Evolutionary conservation across 2,797 vertebrate genomes (phyloP), one percentile per base, ranked within the genome.

Genomic region (Orientallactaga sibirica): DNA sequence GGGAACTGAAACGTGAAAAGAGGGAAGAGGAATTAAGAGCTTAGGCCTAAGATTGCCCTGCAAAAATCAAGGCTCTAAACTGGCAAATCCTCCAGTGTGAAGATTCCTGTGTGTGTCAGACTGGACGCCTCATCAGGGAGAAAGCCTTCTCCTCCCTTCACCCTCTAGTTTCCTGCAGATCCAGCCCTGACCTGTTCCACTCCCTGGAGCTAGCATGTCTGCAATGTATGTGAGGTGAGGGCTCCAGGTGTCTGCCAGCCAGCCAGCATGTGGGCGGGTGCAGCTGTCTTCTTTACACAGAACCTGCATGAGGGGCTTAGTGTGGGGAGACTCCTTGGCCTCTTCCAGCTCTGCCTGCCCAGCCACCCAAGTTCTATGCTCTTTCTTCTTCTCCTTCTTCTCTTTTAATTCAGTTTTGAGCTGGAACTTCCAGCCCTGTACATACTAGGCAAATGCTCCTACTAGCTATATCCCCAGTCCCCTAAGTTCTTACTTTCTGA

Each of bases 161-260:
- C 16, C 19, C 41, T 58, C 27, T 27, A 15, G 16, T 61, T 81
- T 43, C 48, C 52, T 10, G 48, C 29, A 0, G 74, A 88, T 95
- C 93, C 90, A 96, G 95, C 95, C 96, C 92, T 81, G 84, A 96
- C 97, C 95, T 96, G 96, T 87, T 80, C 74, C 62, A 22, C 61
- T 91, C 95, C 88, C 82, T 81, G 95, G 82, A 95, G 89, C 22
- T 14, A 90, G 81, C 67, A 10, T 1, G 78, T 87, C 95, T 94
- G 29, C 77, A 80, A 81, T 89, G 3, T 71, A 22, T 80, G 66
- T 78, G 88, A 88, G 77, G 90, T 55, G 55, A 95, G 78, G 12
- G 33, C 77, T 94, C 29, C 90, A 66, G 73, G 82, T 64, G 90
- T 75, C 67, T 85, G 86, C 84, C 68, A 81, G 81, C 70, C 68